A percentile compares a stretch with the other conserved stretches of the same genome.
Conservation (phyloP, 2,888 invertebrate species). For the Orchesella flavescens region DNA sequence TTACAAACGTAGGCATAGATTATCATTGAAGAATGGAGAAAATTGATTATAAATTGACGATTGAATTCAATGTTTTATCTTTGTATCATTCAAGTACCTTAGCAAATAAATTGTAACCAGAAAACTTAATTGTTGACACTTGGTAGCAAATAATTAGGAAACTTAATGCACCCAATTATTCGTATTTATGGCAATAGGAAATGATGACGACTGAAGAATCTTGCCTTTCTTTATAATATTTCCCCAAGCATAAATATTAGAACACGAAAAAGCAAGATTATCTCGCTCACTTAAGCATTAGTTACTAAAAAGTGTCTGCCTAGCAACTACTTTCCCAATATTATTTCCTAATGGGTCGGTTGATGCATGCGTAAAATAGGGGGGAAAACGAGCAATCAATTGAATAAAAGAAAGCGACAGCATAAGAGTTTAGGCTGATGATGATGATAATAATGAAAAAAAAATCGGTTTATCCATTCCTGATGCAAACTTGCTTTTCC, state of each 20-base stretch:
- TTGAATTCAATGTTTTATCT: too few relatives aligned
- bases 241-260: neutral
- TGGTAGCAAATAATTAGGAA: too few relatives aligned
- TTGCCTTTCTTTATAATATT: too few relatives aligned
- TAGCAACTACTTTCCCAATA: conserved; percentile 13
- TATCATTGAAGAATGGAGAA: too few relatives aligned
- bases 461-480: conserved; percentile 10
- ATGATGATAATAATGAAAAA: neutral
- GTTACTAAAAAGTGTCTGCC: neutral
- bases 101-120: too few relatives aligned
- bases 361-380: neutral
- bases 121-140: too few relatives aligned
- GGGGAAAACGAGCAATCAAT: neutral
- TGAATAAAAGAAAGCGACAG: neutral
- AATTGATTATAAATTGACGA: too few relatives aligned
- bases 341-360: conserved; percentile 19
- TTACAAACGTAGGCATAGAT: too few relatives aligned
- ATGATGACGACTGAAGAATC: too few relatives aligned
- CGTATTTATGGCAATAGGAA: too few relatives aligned
- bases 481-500: neutral
- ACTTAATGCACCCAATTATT: too few relatives aligned
- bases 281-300: neutral
- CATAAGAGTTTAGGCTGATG: neutral
- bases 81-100: too few relatives aligned
- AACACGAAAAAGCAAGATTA: neutral